phyloP scores from a whole-genome alignment of 53 echinoderm and acorn worm genomes.

The Paelopatides confundens region DNA sequence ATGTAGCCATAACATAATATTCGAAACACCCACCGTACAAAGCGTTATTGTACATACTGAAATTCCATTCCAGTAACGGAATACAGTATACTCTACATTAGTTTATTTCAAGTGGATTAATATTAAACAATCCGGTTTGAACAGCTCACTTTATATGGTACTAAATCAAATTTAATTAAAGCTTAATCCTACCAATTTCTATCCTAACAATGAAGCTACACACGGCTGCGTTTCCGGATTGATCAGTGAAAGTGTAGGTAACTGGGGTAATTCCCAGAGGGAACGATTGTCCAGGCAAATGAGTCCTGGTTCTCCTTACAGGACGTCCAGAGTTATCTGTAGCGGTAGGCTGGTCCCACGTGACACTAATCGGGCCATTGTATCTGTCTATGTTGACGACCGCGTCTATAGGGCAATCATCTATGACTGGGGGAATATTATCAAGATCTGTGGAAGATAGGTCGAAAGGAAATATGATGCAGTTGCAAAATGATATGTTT shows the following conservation, averaged over 20 bases:
- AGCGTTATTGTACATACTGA: no score
- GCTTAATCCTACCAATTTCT: background rate
- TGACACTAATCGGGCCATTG: constrained; percentile 15
- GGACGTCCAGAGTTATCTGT: constrained; percentile 68
- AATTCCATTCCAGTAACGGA: no score
- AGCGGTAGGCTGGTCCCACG: constrained; percentile 72
- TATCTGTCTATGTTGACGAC: constrained; percentile 50
- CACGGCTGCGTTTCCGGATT: constrained; percentile 41
- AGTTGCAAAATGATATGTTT: no score
- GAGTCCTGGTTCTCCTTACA: constrained; percentile 37
- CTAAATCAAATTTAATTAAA: no score
- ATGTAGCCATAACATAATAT: no score
- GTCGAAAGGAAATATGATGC: background rate
- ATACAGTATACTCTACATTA: no score
- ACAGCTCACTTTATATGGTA: no score
- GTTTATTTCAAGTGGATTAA: no score
- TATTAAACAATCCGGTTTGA: no score
- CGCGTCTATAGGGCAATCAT: constrained; percentile 62
- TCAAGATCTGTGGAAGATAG: constrained; percentile 32
- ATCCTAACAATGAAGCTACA: background rate
- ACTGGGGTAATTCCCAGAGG: constrained; percentile 55
- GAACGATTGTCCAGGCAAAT: constrained; percentile 61
- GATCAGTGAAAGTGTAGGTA: constrained; percentile 75
- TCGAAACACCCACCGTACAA: no score
- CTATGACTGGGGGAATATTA: constrained; percentile 57